Percentiles rank a stretch among this genome's conserved stretches.
These are phyloP conservation scores for Epinephelus lanceolatus DNA, from an alignment of 2,113 vertebrate species.

Conservation along the genomic window DNA sequence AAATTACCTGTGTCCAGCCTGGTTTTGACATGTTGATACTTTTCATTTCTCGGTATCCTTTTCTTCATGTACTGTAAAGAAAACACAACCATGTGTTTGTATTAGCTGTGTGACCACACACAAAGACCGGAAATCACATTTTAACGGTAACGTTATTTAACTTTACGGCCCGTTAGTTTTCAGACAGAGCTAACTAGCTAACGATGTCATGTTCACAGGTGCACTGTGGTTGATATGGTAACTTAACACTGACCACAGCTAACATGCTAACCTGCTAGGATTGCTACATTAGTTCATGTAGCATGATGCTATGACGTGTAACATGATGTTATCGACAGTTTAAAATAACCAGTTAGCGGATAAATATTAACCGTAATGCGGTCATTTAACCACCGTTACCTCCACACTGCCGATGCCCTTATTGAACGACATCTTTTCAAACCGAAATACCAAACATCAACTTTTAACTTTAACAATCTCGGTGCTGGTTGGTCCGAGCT, in stretches of 20 bases:
- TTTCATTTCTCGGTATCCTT: constrained; percentile 91
- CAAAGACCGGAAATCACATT: not conserved
- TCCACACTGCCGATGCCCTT: constrained; percentile 75
- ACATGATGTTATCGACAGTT: no score
- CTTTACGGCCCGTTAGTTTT: not conserved
- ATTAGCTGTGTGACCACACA: not conserved
- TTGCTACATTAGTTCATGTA: not conserved
- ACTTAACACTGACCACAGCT: constrained; percentile 31
- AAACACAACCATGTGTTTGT: not conserved
- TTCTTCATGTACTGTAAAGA: constrained; percentile 88
- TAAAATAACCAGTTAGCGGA: no score
- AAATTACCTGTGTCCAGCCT: constrained; percentile 92
- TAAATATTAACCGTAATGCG: not conserved
- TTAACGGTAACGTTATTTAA: not conserved
- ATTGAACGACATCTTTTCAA: constrained; percentile 82
- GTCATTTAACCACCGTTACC: constrained; percentile 63
- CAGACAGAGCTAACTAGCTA: not conserved
- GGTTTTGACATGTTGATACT: constrained; percentile 91
- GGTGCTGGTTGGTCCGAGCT: constrained; percentile 59
- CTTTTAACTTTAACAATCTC: constrained; percentile 46
- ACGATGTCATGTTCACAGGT: constrained; percentile 1
- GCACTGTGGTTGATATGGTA: constrained; percentile 38
- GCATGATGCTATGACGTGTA: not conserved
- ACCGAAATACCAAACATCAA: constrained; percentile 43
- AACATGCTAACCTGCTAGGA: constrained; percentile 30